A percentile compares a stretch with the other conserved stretches of the same genome.
phyloP scores from a whole-genome alignment of 1,140 invertebrate species.

The Drosophila ogumai region DNA sequence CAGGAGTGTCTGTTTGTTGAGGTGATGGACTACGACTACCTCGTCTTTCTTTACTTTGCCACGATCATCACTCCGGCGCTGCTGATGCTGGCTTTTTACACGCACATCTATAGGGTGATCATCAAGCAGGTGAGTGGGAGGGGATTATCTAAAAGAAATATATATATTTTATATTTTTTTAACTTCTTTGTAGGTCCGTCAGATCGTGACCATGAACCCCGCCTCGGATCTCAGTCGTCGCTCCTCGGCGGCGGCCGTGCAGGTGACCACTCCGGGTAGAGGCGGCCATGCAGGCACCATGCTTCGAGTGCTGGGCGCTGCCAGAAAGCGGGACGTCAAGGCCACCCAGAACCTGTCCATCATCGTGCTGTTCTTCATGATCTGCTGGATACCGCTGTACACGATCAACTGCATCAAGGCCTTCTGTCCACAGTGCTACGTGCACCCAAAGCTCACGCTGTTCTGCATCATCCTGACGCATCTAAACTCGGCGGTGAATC shows the following conservation, averaged over 20 bases:
- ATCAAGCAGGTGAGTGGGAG: constrained; percentile 90
- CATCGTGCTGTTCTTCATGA: constrained; percentile 96
- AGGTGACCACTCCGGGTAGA: constrained; percentile 55
- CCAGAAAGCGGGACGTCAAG: constrained; percentile 94
- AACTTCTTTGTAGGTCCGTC: constrained; percentile 63
- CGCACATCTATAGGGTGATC: constrained; percentile 94
- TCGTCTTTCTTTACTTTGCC: constrained; percentile 94
- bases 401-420: constrained; percentile 95
- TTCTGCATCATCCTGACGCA: constrained; percentile 95
- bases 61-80: constrained; percentile 95
- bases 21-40: constrained; percentile 95
- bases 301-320: constrained; percentile 91
- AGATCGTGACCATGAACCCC: constrained; percentile 84
- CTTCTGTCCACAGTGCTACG: constrained; percentile 89
- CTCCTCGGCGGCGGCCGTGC: constrained; percentile 74
- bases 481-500: constrained; percentile 95
- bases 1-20: constrained; percentile 91
- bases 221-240: constrained; percentile 78
- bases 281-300: constrained; percentile 85
- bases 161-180: neutral
- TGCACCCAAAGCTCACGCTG: constrained; percentile 89
- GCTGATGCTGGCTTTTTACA: constrained; percentile 93
- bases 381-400: constrained; percentile 96
- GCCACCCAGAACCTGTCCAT: constrained; percentile 95
- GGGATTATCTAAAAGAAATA: neutral